These are phyloP conservation scores for Nyctibius grandis DNA, from an alignment of 2,797 vertebrate species.

Conservation along the genomic window DNA sequence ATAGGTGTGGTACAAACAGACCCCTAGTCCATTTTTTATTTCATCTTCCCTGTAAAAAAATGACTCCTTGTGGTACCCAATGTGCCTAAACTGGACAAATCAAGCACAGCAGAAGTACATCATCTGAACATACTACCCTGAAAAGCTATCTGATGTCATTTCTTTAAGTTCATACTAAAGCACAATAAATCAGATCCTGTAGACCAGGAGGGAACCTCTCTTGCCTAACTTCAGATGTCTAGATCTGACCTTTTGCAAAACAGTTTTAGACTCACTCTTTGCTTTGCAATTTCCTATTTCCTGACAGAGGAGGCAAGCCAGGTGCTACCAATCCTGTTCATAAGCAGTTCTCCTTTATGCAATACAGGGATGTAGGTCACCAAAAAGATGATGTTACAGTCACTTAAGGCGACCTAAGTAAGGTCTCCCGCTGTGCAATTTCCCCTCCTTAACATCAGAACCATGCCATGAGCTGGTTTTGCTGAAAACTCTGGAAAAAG, in stretches of 20 bases:
- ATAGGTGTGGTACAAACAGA: background rate
- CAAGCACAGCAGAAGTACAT: background rate
- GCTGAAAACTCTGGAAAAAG: background rate
- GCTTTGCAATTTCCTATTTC: background rate
- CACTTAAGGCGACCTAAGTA: background rate
- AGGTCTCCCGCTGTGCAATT: background rate
- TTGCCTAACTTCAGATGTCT: background rate
- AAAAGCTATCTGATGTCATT: background rate
- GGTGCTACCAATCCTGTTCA: background rate
- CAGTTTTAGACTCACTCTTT: background rate
- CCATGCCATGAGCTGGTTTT: background rate
- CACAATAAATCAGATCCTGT: background rate
- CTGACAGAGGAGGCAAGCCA: background rate
- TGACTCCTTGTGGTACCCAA: background rate
- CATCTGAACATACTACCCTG: background rate
- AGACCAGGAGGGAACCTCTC: background rate
- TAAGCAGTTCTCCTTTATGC: background rate
- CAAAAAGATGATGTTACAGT: accelerated
- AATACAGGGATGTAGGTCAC: background rate
- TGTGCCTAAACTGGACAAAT: accelerated
- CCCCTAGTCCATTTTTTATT: background rate
- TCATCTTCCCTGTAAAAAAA: background rate
- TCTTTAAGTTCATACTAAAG: background rate
- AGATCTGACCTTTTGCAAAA: background rate
- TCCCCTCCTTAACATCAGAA: background rate